Evolutionary conservation across 2,113 vertebrate genomes (phyloP).

Genomic region (Bujurquina vittata): DNA sequence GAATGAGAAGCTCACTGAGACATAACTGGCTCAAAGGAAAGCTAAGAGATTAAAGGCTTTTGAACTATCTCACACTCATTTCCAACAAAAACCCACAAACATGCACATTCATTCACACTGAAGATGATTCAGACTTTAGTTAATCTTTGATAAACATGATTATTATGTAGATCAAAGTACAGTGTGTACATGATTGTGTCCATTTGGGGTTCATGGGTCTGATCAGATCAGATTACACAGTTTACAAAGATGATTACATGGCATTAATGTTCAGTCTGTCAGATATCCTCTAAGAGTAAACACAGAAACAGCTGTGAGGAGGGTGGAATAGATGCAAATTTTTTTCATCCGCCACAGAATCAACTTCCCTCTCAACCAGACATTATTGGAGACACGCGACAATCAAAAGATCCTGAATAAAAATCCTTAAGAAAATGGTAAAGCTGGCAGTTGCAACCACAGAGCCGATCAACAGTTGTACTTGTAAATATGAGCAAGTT

Average conservation of each 20-base stretch:
- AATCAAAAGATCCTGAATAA: neutral
- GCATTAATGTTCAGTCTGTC: slow-evolving; percentile 9
- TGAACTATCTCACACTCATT: slow-evolving; percentile 5
- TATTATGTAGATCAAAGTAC: slow-evolving; percentile 15
- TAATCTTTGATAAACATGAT: slow-evolving; percentile 18
- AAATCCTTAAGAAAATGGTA: neutral
- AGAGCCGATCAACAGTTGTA: neutral
- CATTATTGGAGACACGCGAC: neutral
- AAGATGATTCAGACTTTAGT: neutral
- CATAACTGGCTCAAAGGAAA: neutral
- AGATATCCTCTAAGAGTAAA: neutral
- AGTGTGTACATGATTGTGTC: neutral
- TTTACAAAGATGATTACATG: neutral
- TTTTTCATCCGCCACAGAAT: neutral
- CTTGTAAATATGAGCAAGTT: neutral
- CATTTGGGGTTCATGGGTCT: neutral
- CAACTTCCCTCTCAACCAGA: neutral
- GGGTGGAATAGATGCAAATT: neutral
- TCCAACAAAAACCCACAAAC: neutral
- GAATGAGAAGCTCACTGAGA: neutral
- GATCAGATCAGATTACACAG: neutral
- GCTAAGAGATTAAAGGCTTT: slow-evolving; percentile 15
- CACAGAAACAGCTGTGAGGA: neutral
- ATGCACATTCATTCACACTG: neutral
- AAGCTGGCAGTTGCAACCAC: neutral